Evolutionary conservation across 2,113 vertebrate species (phyloP), one percentile per base, ranked within the genome.

Genomic region (Empidonax traillii): DNA sequence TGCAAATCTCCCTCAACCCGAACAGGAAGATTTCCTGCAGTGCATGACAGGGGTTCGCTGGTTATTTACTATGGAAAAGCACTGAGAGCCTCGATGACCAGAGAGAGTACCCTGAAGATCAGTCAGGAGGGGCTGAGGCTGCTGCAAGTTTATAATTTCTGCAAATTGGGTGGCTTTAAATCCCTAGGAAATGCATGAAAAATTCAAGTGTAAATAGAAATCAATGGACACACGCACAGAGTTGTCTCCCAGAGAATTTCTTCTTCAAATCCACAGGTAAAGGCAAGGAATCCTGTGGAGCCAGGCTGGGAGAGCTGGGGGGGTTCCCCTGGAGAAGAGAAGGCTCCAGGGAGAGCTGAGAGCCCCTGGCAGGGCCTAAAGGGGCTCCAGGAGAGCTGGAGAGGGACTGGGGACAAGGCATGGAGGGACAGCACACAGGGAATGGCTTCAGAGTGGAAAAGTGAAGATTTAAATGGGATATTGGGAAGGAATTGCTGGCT

Each of bases 91-190:
- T 47, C 6, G 17, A 75, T 37, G 37, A 12, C 43, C 52, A 27
- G 12, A 62, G 37, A 61, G 21, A 33, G 44, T 2, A 8, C 18
- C 0, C 0, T 1, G 3, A 44, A 76, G 53, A 21, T 27, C 1
- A 37, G 31, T 7, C 15, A 18, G 1, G 31, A 67, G 37, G 41
- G 5, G 25, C 33, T 67, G n/a, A 16, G 23, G 20, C 30, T 66
- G 49, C 18, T 31, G n/a, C 55, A 58, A 47, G 65, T 37, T 28
- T 39, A 2, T 21, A 28, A 33, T 39, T 59, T 39, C n/a, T 39
- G 59, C 23, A 39, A 27, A 61, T 35, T 43, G 20, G 15, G 8
- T 31, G 10, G 43, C 28, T 66, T 51, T 22, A 46, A 51, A 85
- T 24, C 51, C 51, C 44, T 9, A 71, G 1, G 1, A 67, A 66